Evolutionary conservation across 2,888 invertebrate genomes (phyloP).

Genomic region (Aphidoletes aphidimyza): DNA sequence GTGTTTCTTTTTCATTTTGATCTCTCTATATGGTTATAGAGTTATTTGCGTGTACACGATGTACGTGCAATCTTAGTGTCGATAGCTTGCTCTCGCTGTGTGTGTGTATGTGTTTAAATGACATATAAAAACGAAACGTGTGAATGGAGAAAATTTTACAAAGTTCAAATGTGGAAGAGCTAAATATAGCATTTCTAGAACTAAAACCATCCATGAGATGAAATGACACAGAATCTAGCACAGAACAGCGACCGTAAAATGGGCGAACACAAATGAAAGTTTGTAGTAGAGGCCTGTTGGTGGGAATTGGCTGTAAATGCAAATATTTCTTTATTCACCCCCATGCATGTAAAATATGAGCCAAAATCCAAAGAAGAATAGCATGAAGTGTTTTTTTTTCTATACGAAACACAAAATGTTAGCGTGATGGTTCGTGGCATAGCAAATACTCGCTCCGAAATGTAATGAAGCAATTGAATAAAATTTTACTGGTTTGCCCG

Average conservation of each 20-base stretch:
- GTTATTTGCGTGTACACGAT: conserved; percentile 5
- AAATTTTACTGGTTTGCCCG: not conserved
- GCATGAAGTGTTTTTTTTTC: no score
- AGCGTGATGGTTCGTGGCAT: no score
- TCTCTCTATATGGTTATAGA: not conserved
- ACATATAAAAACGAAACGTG: not conserved
- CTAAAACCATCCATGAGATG: not conserved
- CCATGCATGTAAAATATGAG: conserved; percentile 28
- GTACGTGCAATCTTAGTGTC: not conserved
- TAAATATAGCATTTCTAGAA: not conserved
- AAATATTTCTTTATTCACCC: not conserved
- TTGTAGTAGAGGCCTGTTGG: conserved; percentile 9
- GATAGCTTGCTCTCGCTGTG: not conserved
- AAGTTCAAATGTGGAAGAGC: conserved; percentile 10
- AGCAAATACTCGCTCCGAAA: not conserved
- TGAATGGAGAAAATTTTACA: not conserved
- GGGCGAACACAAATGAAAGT: conserved; percentile 5
- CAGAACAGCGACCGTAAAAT: not conserved
- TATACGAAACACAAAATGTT: no score
- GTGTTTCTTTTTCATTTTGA: not conserved
- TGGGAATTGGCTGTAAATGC: conserved; percentile 10
- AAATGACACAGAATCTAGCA: not conserved
- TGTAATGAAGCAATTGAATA: conserved; percentile 43
- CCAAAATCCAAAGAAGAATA: not conserved
- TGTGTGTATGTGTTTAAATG: no score